Evolutionary conservation across 2,888 invertebrate species (phyloP).

Genomic region (Ophonus ardosiacus): DNA sequence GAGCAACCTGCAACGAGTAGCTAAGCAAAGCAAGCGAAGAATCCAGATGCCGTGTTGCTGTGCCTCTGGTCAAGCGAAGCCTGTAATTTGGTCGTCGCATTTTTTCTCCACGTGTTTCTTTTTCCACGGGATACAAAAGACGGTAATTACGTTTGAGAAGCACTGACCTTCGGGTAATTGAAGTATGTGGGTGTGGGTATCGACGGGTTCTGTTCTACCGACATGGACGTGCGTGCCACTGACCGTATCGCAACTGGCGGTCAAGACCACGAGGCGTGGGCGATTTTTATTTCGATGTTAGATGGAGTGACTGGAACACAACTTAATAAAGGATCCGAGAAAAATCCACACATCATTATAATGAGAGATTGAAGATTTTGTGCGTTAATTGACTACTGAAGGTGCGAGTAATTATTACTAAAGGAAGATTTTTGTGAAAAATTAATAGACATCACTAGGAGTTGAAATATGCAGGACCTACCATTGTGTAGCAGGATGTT

Average conservation of each 20-base stretch:
- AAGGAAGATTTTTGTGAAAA: no score
- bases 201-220: slow-evolving; percentile 46
- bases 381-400: no score
- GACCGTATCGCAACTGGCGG: slow-evolving; percentile 54
- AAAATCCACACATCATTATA: slow-evolving; percentile 8
- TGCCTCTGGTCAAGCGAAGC: slow-evolving; percentile 34
- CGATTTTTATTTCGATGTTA: slow-evolving; percentile 19
- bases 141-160: slow-evolving; percentile 63
- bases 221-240: slow-evolving; percentile 45
- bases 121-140: slow-evolving; percentile 58
- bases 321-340: slow-evolving; percentile 33
- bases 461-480: no score
- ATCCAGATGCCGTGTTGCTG: slow-evolving; percentile 14
- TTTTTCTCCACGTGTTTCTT: slow-evolving; percentile 53
- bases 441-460: no score
- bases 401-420: no score
- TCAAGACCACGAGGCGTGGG: slow-evolving; percentile 31
- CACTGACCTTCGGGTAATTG: slow-evolving; percentile 61
- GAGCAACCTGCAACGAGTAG: background rate
- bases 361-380: background rate
- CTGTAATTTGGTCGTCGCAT: slow-evolving; percentile 53
- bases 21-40: slow-evolving; percentile 6
- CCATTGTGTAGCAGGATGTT: no score
- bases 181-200: slow-evolving; percentile 62
- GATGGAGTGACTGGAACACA: slow-evolving; percentile 32